Percentiles rank a stretch among this genome's conserved stretches.
These are phyloP conservation scores for Trachops cirrhosus DNA, from an alignment of 2,797 vertebrate species.

Conservation along the genomic window DNA sequence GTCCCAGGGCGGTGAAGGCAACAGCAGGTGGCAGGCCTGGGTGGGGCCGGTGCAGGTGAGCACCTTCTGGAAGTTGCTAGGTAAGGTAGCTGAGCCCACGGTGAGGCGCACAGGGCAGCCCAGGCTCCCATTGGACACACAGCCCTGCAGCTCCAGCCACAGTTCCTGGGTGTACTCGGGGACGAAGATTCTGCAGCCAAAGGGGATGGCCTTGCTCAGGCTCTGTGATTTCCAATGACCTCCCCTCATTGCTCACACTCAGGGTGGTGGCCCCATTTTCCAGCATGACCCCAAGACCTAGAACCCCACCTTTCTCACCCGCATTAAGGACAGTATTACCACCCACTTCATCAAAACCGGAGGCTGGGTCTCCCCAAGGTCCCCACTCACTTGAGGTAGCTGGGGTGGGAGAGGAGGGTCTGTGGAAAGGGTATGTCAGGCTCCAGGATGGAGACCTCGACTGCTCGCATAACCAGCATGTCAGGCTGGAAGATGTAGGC, in stretches of 20 bases:
- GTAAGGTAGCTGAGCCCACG: slow-evolving; percentile 87
- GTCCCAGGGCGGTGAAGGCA: slow-evolving; percentile 91
- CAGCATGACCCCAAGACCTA: background rate
- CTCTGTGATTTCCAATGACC: background rate
- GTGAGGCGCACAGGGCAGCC: slow-evolving; percentile 84
- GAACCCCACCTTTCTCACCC: background rate
- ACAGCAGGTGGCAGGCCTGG: slow-evolving; percentile 81
- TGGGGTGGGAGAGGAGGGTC: slow-evolving; percentile 79
- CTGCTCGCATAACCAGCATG: slow-evolving; percentile 88
- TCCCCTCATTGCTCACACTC: background rate
- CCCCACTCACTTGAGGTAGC: slow-evolving; percentile 88
- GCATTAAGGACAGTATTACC: background rate
- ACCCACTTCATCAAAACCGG: background rate
- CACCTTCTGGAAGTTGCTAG: slow-evolving; percentile 80
- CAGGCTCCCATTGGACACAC: background rate
- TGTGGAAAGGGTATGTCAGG: slow-evolving; percentile 80
- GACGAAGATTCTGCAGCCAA: slow-evolving; percentile 87
- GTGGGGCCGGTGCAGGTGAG: slow-evolving; percentile 83
- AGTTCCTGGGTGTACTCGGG: slow-evolving; percentile 88
- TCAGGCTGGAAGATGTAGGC: slow-evolving; percentile 94
- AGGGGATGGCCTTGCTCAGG: background rate
- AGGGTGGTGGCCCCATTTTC: no score
- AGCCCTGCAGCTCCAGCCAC: background rate
- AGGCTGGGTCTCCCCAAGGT: background rate
- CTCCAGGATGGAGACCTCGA: slow-evolving; percentile 88